These are phyloP conservation scores for Illadopsis cleaveri DNA, from an alignment of 2,113 vertebrate genomes.

Conservation along the genomic window DNA sequence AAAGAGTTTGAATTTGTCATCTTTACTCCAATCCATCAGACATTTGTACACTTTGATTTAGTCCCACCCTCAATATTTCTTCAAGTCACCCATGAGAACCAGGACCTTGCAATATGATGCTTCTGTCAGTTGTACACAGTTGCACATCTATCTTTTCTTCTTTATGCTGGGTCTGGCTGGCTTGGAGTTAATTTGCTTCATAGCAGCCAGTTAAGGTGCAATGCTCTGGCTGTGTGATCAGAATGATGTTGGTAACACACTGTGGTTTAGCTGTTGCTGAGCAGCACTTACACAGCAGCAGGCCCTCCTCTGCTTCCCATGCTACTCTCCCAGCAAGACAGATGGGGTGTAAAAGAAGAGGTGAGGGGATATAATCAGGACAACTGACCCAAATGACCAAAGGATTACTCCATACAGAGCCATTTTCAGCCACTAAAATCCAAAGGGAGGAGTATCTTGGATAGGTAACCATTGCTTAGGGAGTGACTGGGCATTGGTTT, in stretches of 20 bases:
- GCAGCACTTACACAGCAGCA: not conserved
- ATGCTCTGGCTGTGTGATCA: not conserved
- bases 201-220: not conserved
- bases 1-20: not conserved
- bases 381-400: not conserved
- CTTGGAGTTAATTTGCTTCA: not conserved
- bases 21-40: not conserved
- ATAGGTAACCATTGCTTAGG: not conserved
- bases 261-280: not conserved
- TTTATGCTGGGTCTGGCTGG: not conserved
- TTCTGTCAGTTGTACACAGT: not conserved
- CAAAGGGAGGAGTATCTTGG: not conserved
- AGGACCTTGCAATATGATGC: not conserved
- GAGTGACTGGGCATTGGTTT: fast-evolving
- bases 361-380: not conserved
- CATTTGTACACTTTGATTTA: not conserved
- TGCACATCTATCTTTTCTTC: not conserved
- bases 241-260: not conserved
- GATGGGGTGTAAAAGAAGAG: not conserved
- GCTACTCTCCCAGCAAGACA: fast-evolving
- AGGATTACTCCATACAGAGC: not conserved
- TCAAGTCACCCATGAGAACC: not conserved
- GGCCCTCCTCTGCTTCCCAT: not conserved
- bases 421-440: not conserved
- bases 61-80: fast-evolving